Conservation (phyloP, 2,888 invertebrate species). For the Dilophus febrilis region DNA sequence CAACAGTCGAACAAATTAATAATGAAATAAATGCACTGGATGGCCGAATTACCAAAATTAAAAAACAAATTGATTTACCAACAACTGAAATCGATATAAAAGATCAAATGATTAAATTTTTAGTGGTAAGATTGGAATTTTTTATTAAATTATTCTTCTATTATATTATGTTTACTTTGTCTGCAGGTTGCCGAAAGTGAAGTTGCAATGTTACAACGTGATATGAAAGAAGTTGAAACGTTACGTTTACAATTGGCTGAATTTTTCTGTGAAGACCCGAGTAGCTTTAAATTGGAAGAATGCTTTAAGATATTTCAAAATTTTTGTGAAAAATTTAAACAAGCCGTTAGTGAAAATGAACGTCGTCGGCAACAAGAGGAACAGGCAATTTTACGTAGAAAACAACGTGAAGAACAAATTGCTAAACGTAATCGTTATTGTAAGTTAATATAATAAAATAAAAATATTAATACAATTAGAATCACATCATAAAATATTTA, state of each 20-base stretch:
- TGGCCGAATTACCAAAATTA: conserved; percentile 57
- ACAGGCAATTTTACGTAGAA: conserved; percentile 61
- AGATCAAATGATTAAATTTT: conserved; percentile 73
- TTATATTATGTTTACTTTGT: conserved; percentile 1
- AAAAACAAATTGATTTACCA: conserved; percentile 59
- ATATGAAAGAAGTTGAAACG: conserved; percentile 66
- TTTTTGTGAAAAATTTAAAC: conserved; percentile 75
- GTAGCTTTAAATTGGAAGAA: conserved; percentile 82
- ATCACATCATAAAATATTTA: conserved; percentile 2
- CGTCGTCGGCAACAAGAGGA: conserved; percentile 67
- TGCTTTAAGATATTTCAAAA: conserved; percentile 78
- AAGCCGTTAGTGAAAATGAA: conserved; percentile 73
- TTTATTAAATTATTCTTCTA: neutral
- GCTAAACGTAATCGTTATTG: conserved; percentile 43
- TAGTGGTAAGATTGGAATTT: conserved; percentile 31
- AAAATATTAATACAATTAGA: neutral
- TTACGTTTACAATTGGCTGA: conserved; percentile 66
- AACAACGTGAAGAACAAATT: conserved; percentile 55
- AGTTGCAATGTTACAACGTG: conserved; percentile 55
- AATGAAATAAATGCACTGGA: conserved; percentile 75
- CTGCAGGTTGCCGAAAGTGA: conserved; percentile 47
- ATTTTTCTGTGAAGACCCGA: conserved; percentile 88
- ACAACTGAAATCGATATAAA: conserved; percentile 66
- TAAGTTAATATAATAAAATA: conserved; percentile 19
- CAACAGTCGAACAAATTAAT: conserved; percentile 75